phyloP scores from a whole-genome alignment of 2,113 vertebrate genomes.

The Psilopogon haemacephalus region DNA sequence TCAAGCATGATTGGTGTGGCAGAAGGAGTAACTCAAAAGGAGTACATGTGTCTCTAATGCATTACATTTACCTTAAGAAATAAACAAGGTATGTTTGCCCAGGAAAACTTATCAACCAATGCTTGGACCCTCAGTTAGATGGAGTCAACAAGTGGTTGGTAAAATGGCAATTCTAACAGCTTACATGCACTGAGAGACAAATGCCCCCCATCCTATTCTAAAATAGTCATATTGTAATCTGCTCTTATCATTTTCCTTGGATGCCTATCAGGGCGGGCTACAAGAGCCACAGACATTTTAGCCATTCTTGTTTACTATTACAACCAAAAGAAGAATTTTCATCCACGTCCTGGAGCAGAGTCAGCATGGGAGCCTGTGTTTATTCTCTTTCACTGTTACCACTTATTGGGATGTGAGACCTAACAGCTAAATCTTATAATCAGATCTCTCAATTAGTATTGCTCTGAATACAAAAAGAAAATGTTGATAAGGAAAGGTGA shows the following conservation, averaged over 20 bases:
- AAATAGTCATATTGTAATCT: background rate
- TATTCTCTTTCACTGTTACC: background rate
- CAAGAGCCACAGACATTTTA: background rate
- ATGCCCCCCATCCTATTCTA: background rate
- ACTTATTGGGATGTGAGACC: background rate
- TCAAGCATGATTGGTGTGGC: conserved; percentile 34
- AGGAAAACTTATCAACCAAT: conserved; percentile 31
- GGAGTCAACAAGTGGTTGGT: background rate
- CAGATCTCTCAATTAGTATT: background rate
- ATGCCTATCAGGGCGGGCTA: background rate
- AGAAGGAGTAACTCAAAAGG: conserved; percentile 24
- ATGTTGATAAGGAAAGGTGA: background rate
- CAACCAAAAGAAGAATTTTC: background rate
- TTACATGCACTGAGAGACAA: background rate
- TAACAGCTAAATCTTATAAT: background rate
- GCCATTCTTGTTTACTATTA: background rate
- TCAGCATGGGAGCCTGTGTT: background rate
- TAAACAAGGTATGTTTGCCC: background rate
- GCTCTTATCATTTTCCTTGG: background rate
- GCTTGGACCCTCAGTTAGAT: background rate
- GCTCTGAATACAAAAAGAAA: background rate
- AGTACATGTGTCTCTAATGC: conserved; percentile 18
- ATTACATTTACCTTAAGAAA: background rate
- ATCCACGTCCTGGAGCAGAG: background rate
- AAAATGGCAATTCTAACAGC: background rate